These are phyloP conservation scores for Porites rus DNA, from an alignment of 92 coral and sea anemone species.

Conservation along the genomic window DNA sequence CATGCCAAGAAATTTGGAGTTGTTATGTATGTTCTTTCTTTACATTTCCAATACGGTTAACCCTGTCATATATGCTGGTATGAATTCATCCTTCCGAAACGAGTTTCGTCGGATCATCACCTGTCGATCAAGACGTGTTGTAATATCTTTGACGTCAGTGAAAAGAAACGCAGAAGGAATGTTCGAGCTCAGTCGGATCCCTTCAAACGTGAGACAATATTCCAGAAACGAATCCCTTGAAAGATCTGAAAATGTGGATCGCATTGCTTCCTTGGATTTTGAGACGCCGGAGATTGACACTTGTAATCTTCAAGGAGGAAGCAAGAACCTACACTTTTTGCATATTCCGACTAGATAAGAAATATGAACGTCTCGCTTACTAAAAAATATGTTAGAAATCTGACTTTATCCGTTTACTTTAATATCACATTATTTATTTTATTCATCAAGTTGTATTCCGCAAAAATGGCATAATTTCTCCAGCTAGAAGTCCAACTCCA, in stretches of 20 bases:
- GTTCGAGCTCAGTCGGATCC: slow-evolving; percentile 5
- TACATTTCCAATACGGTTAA: slow-evolving; percentile 37
- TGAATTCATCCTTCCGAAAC: slow-evolving; percentile 41
- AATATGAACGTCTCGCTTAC: not conserved
- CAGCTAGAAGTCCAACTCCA: too few relatives aligned
- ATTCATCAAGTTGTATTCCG: too few relatives aligned
- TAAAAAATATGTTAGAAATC: not conserved
- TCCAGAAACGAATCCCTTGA: not conserved
- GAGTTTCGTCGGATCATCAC: slow-evolving; percentile 42
- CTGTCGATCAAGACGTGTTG: slow-evolving; percentile 12
- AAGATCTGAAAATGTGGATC: not conserved
- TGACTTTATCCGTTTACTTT: not conserved
- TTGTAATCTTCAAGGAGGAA: not conserved
- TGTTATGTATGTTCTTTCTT: slow-evolving; percentile 51
- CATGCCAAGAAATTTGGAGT: slow-evolving; percentile 42
- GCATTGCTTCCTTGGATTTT: not conserved
- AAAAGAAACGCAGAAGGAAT: not conserved
- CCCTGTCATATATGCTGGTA: slow-evolving; percentile 51
- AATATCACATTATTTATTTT: too few relatives aligned
- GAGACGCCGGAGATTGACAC: not conserved
- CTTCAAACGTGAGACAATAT: not conserved
- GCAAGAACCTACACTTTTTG: slow-evolving; percentile 6
- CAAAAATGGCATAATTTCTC: too few relatives aligned
- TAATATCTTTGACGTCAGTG: not conserved
- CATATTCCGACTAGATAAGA: slow-evolving; percentile 7